These are phyloP conservation scores for Notothenia rossii DNA, from an alignment of 2,113 vertebrate species.

Conservation along the genomic window DNA sequence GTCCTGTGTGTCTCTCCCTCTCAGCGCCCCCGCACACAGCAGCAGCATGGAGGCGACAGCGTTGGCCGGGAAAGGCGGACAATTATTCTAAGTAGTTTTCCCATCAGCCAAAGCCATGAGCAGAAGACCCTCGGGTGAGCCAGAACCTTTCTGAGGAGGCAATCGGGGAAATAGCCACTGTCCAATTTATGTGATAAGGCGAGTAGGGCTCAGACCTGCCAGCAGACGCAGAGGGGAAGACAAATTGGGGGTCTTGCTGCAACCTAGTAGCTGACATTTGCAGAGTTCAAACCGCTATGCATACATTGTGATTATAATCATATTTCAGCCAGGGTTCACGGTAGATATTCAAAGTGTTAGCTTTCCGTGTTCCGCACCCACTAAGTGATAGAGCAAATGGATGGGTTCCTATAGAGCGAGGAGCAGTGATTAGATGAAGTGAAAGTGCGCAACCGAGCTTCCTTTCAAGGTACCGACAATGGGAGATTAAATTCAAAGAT, in stretches of 20 bases:
- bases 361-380: conserved; percentile 19
- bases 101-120: conserved; percentile 77
- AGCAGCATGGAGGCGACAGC: conserved; percentile 30
- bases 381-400: conserved; percentile 26
- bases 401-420: conserved; percentile 22
- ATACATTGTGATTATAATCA: conserved; percentile 54
- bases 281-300: conserved; percentile 55
- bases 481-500: conserved; percentile 65
- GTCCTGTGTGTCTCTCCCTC: neutral
- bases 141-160: conserved; percentile 79
- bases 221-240: conserved; percentile 62
- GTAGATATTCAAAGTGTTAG: conserved; percentile 35
- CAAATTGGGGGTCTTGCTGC: conserved; percentile 45
- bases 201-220: conserved; percentile 77
- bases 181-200: conserved; percentile 86
- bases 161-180: conserved; percentile 75
- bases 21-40: neutral
- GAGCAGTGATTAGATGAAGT: conserved; percentile 40
- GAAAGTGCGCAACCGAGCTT: conserved; percentile 39
- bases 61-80: conserved; percentile 59
- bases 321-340: conserved; percentile 42
- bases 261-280: conserved; percentile 70
- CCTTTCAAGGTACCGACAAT: conserved; percentile 46
- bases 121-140: conserved; percentile 76
- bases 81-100: conserved; percentile 86